Percentiles rank a stretch among this genome's conserved stretches.
phyloP scores from a whole-genome alignment of 1,140 invertebrate species.

The Marisa cornuarietis region DNA sequence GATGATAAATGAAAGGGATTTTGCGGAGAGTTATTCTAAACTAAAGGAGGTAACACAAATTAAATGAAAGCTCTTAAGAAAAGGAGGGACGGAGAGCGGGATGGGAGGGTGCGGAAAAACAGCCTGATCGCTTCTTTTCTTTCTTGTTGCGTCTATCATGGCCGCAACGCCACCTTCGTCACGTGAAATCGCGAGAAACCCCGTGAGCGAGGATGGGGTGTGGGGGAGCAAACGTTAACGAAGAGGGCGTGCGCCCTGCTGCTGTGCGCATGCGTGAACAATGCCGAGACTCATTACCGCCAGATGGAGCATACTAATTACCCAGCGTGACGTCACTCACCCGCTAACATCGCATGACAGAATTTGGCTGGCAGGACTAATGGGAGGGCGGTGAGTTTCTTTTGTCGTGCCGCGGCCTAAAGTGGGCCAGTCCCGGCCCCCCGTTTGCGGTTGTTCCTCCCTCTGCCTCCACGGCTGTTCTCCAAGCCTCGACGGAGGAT shows the following conservation, averaged over 20 bases:
- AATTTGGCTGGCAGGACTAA: constrained; percentile 22
- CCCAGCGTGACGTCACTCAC: constrained; percentile 24
- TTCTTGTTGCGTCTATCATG: background rate
- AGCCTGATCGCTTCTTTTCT: background rate
- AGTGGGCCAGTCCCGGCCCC: background rate
- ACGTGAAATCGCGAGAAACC: background rate
- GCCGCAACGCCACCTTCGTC: background rate
- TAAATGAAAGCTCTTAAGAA: background rate
- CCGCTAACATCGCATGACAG: constrained; percentile 15
- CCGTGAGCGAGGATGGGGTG: background rate
- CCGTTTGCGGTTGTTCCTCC: background rate
- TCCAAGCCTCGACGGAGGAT: no score
- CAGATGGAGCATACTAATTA: constrained; percentile 28
- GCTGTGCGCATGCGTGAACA: background rate
- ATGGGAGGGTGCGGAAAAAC: background rate
- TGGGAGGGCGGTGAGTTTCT: constrained; percentile 14
- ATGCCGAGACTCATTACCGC: constrained; percentile 8
- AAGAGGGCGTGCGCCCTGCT: background rate
- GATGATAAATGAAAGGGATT: no score
- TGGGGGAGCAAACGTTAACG: background rate
- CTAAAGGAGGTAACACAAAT: background rate
- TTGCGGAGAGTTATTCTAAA: background rate
- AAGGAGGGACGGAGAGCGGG: background rate
- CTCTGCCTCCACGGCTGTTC: background rate
- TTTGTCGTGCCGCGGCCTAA: background rate